Conservation (phyloP, 2,888 invertebrate genomes). For the Fissipunctia ypsillon region DNA sequence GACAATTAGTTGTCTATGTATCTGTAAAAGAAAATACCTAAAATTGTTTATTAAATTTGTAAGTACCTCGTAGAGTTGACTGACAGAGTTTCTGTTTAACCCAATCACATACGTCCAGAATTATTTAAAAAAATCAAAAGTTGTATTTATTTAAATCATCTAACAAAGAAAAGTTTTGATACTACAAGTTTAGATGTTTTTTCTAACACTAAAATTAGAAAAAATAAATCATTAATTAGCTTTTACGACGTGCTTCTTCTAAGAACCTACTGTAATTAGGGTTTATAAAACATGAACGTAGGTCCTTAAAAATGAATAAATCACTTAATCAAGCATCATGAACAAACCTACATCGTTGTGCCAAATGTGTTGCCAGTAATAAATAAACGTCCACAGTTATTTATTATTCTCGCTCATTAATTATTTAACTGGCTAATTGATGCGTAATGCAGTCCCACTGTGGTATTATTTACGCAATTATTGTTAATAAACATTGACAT, state of each 20-base stretch:
- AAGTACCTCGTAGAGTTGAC: no score
- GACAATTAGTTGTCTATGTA: no score
- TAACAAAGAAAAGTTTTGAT: not conserved
- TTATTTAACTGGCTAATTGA: conserved; percentile 75
- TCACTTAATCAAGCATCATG: conserved; percentile 41
- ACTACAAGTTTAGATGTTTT: not conserved
- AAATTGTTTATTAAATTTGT: not conserved
- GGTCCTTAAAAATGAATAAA: conserved; percentile 42
- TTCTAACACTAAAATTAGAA: not conserved
- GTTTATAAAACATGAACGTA: not conserved
- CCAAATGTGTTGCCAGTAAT: conserved; percentile 54
- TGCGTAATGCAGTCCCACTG: conserved; percentile 65
- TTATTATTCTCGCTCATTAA: conserved; percentile 70
- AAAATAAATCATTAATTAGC: not conserved
- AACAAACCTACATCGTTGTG: not conserved
- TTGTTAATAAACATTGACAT: conserved; percentile 54
- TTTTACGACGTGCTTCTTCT: no score
- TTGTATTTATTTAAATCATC: not conserved
- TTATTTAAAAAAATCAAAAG: not conserved
- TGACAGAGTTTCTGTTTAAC: not conserved
- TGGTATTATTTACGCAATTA: conserved; percentile 59
- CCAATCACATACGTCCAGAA: not conserved
- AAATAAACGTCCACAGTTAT: conserved; percentile 63
- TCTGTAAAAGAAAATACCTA: not conserved
- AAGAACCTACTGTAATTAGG: not conserved